Conservation (phyloP, 2,113 vertebrate genomes). For the Carollia perspicillata region DNA sequence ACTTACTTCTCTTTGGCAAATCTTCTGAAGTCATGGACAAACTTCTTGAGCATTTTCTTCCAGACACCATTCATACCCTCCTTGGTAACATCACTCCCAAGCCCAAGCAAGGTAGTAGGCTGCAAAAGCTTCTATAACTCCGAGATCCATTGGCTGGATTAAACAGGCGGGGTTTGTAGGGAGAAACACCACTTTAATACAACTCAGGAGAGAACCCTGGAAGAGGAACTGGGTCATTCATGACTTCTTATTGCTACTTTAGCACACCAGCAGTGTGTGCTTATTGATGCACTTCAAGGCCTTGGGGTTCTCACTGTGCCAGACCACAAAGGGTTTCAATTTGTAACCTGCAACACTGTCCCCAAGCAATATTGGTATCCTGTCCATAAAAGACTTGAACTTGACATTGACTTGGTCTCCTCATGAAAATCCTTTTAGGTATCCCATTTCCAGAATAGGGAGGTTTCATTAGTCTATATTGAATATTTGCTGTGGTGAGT, state of each 20-base stretch:
- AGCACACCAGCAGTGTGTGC: neutral
- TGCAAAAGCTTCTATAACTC: neutral
- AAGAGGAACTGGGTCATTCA: neutral
- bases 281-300: neutral
- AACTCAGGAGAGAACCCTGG: neutral
- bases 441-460: neutral
- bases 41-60: neutral
- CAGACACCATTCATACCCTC: neutral
- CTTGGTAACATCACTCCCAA: neutral
- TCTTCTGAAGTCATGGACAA: neutral
- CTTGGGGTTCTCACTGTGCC: no score
- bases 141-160: neutral
- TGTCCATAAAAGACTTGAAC: neutral
- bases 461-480: neutral
- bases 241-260: neutral
- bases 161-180: neutral
- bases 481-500: neutral
- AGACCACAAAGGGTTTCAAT: neutral
- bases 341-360: neutral
- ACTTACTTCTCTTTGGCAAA: neutral
- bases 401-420: neutral
- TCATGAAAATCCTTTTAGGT: neutral
- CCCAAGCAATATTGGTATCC: neutral
- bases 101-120: neutral
- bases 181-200: neutral